Conservation (phyloP, 2,797 vertebrate genomes). For the Kryptolebias ocellatus region DNA sequence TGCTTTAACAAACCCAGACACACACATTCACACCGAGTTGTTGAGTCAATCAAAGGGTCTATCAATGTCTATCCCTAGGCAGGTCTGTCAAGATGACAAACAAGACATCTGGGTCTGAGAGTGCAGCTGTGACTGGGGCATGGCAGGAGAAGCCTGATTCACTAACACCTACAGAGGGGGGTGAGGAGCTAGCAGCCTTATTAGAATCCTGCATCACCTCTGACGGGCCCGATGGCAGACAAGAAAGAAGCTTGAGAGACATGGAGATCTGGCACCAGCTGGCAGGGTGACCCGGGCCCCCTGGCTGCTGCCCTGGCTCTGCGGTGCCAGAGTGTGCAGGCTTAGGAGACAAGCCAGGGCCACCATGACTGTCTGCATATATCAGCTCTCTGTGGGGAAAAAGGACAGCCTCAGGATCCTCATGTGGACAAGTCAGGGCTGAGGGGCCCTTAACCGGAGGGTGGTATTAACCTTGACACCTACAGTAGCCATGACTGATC, state of each 20-base stretch:
- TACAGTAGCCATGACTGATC: constrained; percentile 56
- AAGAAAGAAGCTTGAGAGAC: constrained; percentile 64
- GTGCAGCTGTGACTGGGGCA: constrained; percentile 69
- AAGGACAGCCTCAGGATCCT: constrained; percentile 69
- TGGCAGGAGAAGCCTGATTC: constrained; percentile 69
- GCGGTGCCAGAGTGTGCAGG: constrained; percentile 60
- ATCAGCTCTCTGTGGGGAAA: constrained; percentile 75
- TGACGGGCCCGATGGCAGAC: constrained; percentile 71
- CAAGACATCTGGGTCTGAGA: constrained; percentile 76
- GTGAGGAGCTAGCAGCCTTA: constrained; percentile 67
- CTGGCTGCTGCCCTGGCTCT: constrained; percentile 73
- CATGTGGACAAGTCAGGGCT: constrained; percentile 59
- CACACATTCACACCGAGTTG: constrained; percentile 46
- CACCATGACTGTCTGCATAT: constrained; percentile 74
- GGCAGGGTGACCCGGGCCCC: constrained; percentile 80
- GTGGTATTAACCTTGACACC: constrained; percentile 74
- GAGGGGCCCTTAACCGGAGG: constrained; percentile 51
- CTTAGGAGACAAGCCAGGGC: constrained; percentile 75
- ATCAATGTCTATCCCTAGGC: constrained; percentile 78
- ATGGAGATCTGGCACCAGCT: constrained; percentile 78
- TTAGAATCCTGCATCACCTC: constrained; percentile 76
- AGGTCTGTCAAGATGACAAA: constrained; percentile 74
- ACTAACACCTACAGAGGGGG: constrained; percentile 71
- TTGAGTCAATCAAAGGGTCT: constrained; percentile 79
- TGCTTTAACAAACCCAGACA: constrained; percentile 39